Conservation (phyloP, 1,140 invertebrate genomes). For the Drosophila sturtevanti region DNA sequence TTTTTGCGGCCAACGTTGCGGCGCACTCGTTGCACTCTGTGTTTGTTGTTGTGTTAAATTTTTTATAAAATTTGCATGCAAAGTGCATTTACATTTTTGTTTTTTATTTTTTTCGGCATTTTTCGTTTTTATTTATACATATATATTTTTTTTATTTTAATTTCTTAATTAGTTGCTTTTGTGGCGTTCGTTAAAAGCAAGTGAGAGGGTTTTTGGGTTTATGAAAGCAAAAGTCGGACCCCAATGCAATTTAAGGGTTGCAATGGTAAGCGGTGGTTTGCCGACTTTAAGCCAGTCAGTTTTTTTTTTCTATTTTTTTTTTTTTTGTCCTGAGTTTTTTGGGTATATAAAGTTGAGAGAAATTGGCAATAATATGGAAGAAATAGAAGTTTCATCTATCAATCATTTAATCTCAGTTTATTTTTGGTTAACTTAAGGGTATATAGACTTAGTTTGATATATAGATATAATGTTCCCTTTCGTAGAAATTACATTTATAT, state of each 20-base stretch:
- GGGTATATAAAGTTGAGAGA: too few species aligned
- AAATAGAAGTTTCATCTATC: too few species aligned
- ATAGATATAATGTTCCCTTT: too few species aligned
- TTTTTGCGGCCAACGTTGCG: slow-evolving; percentile 40
- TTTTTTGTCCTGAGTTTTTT: too few species aligned
- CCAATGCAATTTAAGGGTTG: slow-evolving; percentile 54
- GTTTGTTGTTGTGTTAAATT: slow-evolving; percentile 65
- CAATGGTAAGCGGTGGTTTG: neutral
- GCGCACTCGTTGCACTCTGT: slow-evolving; percentile 41
- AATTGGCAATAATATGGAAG: too few species aligned
- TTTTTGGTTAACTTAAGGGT: too few species aligned
- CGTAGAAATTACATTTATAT: too few species aligned
- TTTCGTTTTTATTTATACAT: slow-evolving; percentile 15
- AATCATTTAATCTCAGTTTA: too few species aligned
- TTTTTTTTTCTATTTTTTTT: neutral
- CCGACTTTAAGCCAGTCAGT: slow-evolving; percentile 39
- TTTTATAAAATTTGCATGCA: slow-evolving; percentile 77
- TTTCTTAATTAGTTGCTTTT: slow-evolving; percentile 78
- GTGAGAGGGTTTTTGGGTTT: neutral
- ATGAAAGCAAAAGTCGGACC: slow-evolving; percentile 49
- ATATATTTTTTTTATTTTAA: slow-evolving; percentile 62
- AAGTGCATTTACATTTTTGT: slow-evolving; percentile 65
- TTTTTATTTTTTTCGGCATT: slow-evolving; percentile 41
- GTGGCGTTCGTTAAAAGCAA: slow-evolving; percentile 32
- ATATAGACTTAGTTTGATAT: too few species aligned